A percentile compares a stretch with the other conserved stretches of the same genome.
Evolutionary conservation across 2,888 invertebrate species (phyloP).

Genomic region (Eupithecia dodoneata): DNA sequence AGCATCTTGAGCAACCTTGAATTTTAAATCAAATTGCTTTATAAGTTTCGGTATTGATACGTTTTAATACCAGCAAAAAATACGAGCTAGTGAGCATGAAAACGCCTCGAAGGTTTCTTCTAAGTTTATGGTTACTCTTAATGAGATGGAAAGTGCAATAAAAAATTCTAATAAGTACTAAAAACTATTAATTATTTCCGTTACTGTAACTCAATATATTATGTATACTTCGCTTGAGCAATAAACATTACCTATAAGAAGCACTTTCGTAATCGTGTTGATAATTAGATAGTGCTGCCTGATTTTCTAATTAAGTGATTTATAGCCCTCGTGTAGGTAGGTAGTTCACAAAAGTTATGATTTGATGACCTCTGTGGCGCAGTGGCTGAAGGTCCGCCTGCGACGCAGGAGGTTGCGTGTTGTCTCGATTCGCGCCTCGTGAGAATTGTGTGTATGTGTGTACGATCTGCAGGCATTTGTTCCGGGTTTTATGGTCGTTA

Average conservation of each 20-base stretch:
- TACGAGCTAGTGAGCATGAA: not conserved
- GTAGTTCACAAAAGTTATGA: too few species aligned
- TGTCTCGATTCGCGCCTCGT: too few species aligned
- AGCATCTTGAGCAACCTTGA: conserved; percentile 30
- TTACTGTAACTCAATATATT: not conserved
- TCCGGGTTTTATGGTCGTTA: too few species aligned
- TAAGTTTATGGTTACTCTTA: not conserved
- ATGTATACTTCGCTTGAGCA: not conserved
- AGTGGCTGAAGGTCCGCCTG: too few species aligned
- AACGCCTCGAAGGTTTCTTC: not conserved
- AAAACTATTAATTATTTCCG: not conserved
- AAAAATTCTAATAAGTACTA: not conserved
- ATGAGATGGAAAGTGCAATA: not conserved
- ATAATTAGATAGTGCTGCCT: not conserved
- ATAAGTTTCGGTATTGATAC: not conserved
- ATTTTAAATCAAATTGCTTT: conserved; percentile 18
- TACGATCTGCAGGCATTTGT: too few species aligned
- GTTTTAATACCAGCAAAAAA: not conserved
- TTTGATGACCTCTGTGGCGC: too few species aligned
- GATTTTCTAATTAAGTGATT: too few species aligned
- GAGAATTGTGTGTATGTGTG: too few species aligned
- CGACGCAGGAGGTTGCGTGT: too few species aligned
- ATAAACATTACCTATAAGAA: not conserved
- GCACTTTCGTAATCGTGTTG: not conserved
- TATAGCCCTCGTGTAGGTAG: too few species aligned